Evolutionary conservation across 1,140 invertebrate genomes (phyloP), one percentile per base, ranked within the genome.

Genomic region (Heliothis virescens): DNA sequence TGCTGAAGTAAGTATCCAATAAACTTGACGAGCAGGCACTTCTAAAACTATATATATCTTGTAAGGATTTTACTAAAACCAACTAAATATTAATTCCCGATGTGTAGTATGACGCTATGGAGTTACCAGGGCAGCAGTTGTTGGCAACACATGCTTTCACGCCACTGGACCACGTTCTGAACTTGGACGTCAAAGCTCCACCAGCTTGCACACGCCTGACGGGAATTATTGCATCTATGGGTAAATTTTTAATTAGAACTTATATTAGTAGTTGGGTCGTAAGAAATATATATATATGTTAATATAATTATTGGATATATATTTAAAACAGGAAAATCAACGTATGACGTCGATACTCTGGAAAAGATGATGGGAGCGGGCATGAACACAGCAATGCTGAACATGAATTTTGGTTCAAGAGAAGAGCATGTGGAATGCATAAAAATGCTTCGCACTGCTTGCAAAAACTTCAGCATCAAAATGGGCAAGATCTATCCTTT

Each of bases 331-430:
- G 93, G 93, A 7, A 90, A 87, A 83, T 87, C 92, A 1, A 90
- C 90, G 13, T 82, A 85, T 10, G 89, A 92, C 34, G 13, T 91
- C 7, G 90, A 92, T 34, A 63, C 83, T n/a, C 76, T 98, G 77
- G 95, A 96, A 84, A 95, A 97, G 83, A 97, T 98, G 97, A 97
- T 98, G 79, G 95, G 95, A 63, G 96, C 96, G 48, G 98, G 98
- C 0, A 98, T 98, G 97, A 98, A 98, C 82, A 96, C 98, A 84
- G 97, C 97, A 26, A 88, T 97, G 29, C 92, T 98, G 53, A 97
- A 98, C 89, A 96, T 98, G 84, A 96, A 96, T 7, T 97, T 97
- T 91, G 97, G 97, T 50, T 95, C 96, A 5, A 95, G 97, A 82
- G 97, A 98, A 82, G 97, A 97, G 86, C 96, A 97, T 88, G 89